phyloP scores from a whole-genome alignment of 2,888 invertebrate genomes.

The Chalcosyrphus nemorum region DNA sequence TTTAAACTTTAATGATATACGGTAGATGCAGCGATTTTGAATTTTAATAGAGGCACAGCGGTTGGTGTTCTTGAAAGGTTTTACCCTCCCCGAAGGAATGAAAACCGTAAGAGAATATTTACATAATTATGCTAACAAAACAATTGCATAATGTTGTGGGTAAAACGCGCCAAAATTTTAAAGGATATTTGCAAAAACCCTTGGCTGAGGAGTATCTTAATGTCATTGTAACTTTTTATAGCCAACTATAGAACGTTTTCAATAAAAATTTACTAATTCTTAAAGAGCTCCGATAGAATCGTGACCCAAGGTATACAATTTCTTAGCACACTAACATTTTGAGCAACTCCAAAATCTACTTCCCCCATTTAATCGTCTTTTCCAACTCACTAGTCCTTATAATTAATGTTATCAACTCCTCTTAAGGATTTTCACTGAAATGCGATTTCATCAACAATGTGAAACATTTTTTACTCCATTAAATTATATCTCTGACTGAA shows the following conservation, averaged over 20 bases:
- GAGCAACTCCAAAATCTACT: too few species aligned
- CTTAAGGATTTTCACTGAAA: neutral
- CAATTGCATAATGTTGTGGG: slow-evolving; percentile 20
- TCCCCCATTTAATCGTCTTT: too few species aligned
- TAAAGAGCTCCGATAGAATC: too few species aligned
- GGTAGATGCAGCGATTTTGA: slow-evolving; percentile 2
- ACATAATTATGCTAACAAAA: slow-evolving; percentile 45
- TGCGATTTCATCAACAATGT: slow-evolving; percentile 17
- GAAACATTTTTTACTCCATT: slow-evolving; percentile 18
- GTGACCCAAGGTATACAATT: too few species aligned
- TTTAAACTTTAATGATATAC: slow-evolving; percentile 11
- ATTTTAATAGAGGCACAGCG: slow-evolving; percentile 19
- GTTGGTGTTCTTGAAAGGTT: slow-evolving; percentile 16
- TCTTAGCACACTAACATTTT: too few species aligned
- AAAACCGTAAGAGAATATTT: slow-evolving; percentile 27
- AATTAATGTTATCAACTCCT: neutral
- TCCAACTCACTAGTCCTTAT: neutral
- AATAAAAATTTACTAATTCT: slow-evolving; percentile 14
- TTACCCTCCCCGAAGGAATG: neutral
- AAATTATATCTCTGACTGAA: slow-evolving; percentile 25
- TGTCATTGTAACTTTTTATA: slow-evolving; percentile 18
- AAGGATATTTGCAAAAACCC: neutral
- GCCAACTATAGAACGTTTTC: slow-evolving; percentile 32
- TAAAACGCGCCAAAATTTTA: neutral
- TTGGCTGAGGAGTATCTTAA: slow-evolving; percentile 19